These are phyloP conservation scores for Merluccius polli DNA, from an alignment of 2,797 vertebrate genomes.

Conservation along the genomic window DNA sequence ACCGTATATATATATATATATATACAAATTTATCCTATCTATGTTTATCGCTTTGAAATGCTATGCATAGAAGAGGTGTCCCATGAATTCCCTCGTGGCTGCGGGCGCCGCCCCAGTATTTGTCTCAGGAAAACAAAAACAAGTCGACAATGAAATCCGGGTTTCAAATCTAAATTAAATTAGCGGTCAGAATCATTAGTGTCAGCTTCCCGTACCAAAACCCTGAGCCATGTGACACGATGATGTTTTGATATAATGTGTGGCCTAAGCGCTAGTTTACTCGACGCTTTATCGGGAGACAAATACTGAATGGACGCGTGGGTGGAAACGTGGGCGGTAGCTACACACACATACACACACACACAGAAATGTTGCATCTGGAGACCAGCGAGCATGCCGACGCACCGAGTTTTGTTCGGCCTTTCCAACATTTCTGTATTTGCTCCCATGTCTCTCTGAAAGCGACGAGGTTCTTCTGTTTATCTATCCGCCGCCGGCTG, in stretches of 20 bases:
- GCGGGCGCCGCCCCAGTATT: neutral
- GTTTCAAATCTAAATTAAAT: no score
- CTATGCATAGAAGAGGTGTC: neutral
- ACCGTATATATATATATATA: no score
- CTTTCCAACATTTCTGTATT: neutral
- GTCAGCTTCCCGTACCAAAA: neutral
- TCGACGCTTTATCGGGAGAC: neutral
- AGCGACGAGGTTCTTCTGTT: neutral
- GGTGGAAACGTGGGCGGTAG: neutral
- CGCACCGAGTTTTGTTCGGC: neutral
- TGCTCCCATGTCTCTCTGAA: no score
- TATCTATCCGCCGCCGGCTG: neutral
- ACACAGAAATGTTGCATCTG: neutral
- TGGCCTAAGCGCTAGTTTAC: neutral
- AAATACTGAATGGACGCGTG: neutral
- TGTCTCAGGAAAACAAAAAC: neutral
- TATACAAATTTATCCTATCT: neutral
- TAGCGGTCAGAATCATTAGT: neutral
- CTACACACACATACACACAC: no score
- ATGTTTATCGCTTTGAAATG: neutral
- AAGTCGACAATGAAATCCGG: neutral
- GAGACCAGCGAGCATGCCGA: neutral
- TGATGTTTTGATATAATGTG: neutral
- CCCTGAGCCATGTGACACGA: neutral
- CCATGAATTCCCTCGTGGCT: neutral